Evolutionary conservation across 2,113 vertebrate genomes (phyloP), one percentile per base, ranked within the genome.

Genomic region (Pachyramphus minor): DNA sequence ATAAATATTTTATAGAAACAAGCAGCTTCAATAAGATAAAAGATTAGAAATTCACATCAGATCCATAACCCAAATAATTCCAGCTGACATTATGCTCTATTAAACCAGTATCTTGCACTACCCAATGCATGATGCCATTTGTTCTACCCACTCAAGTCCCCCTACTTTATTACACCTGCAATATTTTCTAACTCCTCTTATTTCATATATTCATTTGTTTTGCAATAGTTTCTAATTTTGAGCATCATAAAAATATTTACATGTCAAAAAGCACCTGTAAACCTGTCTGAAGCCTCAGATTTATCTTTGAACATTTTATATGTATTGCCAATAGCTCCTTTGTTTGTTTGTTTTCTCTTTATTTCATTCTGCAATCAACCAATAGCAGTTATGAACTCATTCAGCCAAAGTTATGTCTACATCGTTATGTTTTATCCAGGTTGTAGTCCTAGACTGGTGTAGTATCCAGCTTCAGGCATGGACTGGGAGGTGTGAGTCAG

Each of bases 1-100:
- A 33, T 35, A 83, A 83, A 67, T 90, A 78, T 74, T 90, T 95
- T 58, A 93, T 41, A 52, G 68, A 90, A 93, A 85, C 30, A 74
- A 86, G 66, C 30, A 86, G 24, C 33, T 90, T 77, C 47, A 55
- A 4, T 50, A 80, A 69, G 42, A 58, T 21, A 81, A 45, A 87
- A 91, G 9, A 75, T 64, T 30, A 90, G 62, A 92, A 95, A 92
- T 86, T 62, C 2, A 1, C 52, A 73, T 53, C 59, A 84, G 55
- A 77, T 14, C 45, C 52, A 37, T 12, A 93, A 75, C 30, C 17
- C 35, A 11, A 80, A 35, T 77, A 83, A 71, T 52, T 74, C 33
- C 49, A 67, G 33, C 6, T 80, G 68, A 77, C 33, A 66, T 55
- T 24, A 35, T 35, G 11, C 4, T 92, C 63, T 92, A 50, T 33